phyloP scores from a whole-genome alignment of 2,888 invertebrate species.

The Dolichomitus sp. region DNA sequence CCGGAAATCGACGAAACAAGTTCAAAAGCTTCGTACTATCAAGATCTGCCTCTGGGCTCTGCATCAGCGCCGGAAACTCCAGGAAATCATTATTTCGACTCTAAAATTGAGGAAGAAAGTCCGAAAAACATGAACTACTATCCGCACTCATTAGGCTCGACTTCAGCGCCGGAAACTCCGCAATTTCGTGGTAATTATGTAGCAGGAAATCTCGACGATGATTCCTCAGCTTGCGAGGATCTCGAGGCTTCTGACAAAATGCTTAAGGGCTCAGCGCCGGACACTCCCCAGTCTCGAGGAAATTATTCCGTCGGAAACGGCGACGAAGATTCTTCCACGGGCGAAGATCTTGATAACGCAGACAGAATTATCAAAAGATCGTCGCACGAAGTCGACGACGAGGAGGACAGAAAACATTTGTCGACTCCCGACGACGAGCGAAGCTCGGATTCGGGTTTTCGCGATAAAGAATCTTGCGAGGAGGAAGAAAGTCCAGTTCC shows the following conservation, averaged over 20 bases:
- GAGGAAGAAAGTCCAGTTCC: slow-evolving; percentile 82
- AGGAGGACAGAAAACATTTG: slow-evolving; percentile 85
- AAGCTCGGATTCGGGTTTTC: slow-evolving; percentile 87
- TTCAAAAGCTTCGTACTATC: background rate
- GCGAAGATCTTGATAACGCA: slow-evolving; percentile 75
- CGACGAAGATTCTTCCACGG: slow-evolving; percentile 75
- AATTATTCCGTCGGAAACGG: slow-evolving; percentile 76
- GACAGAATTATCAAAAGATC: slow-evolving; percentile 68
- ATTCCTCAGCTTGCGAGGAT: slow-evolving; percentile 66
- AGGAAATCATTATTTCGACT: background rate
- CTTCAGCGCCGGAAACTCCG: slow-evolving; percentile 76
- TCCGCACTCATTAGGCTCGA: slow-evolving; percentile 51
- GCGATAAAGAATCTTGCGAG: slow-evolving; percentile 86
- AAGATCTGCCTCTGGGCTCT: background rate
- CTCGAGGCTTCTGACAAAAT: slow-evolving; percentile 65
- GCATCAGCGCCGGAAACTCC: slow-evolving; percentile 11
- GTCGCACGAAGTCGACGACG: slow-evolving; percentile 79
- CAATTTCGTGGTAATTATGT: slow-evolving; percentile 56
- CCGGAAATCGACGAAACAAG: slow-evolving; percentile 2
- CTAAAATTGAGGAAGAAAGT: background rate
- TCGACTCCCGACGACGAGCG: slow-evolving; percentile 87
- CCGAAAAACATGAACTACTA: slow-evolving; percentile 46
- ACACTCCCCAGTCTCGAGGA: slow-evolving; percentile 76
- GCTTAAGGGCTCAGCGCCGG: slow-evolving; percentile 70
- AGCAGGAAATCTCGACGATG: slow-evolving; percentile 56